A percentile compares a stretch with the other conserved stretches of the same genome.
These are phyloP conservation scores for Cynaeus angustus DNA, from an alignment of 2,888 invertebrate genomes.

Conservation along the genomic window DNA sequence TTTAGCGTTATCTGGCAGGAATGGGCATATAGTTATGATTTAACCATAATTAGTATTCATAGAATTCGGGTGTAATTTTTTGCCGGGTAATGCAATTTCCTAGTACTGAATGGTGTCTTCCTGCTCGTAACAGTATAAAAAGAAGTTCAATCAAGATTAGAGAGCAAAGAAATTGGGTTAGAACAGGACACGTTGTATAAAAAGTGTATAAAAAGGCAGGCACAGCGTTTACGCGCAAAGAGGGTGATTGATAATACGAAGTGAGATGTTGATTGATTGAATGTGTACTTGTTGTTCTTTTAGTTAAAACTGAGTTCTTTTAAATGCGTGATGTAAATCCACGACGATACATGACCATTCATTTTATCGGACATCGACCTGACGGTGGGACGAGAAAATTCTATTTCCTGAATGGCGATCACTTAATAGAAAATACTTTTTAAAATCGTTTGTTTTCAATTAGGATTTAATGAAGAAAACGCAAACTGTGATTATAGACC, in stretches of 20 bases:
- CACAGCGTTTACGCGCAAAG: slow-evolving; percentile 58
- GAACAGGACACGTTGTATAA: slow-evolving; percentile 52
- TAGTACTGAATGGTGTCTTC: slow-evolving; percentile 50
- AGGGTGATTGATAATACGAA: slow-evolving; percentile 60
- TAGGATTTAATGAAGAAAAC: slow-evolving; percentile 43
- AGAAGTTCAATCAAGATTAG: slow-evolving; percentile 62
- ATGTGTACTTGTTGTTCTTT: slow-evolving; percentile 50
- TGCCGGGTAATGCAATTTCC: slow-evolving; percentile 46
- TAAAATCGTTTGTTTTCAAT: slow-evolving; percentile 44
- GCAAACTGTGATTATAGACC: slow-evolving; percentile 38
- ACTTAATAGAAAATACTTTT: slow-evolving; percentile 42
- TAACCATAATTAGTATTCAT: slow-evolving; percentile 45
- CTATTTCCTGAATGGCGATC: slow-evolving; percentile 27
- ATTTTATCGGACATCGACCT: slow-evolving; percentile 36
- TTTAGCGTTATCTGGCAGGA: slow-evolving; percentile 1
- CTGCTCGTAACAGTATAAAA: slow-evolving; percentile 54
- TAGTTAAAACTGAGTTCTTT: slow-evolving; percentile 41
- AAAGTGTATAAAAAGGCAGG: slow-evolving; percentile 58
- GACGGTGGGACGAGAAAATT: slow-evolving; percentile 24
- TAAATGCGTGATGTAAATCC: slow-evolving; percentile 44
- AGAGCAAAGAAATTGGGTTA: slow-evolving; percentile 58
- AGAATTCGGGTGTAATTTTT: slow-evolving; percentile 41
- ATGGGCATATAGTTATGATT: neutral
- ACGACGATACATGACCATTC: slow-evolving; percentile 21
- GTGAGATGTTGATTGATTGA: slow-evolving; percentile 60